phyloP scores from a whole-genome alignment of 2,888 invertebrate genomes.

The Gastrophysa polygoni region DNA sequence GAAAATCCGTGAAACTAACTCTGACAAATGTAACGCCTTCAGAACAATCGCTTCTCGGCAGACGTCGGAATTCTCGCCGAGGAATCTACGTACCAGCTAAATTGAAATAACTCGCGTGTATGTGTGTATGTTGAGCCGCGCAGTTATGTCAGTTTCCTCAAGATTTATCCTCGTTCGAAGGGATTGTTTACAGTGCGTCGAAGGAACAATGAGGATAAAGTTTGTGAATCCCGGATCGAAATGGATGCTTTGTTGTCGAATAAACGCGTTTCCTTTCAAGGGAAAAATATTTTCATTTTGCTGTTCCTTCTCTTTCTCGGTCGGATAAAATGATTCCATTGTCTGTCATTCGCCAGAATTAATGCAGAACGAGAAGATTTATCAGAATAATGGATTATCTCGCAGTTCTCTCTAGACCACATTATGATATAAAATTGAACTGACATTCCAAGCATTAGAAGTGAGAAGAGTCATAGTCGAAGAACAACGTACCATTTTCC shows the following conservation, averaged over 20 bases:
- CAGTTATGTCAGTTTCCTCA: constrained; percentile 27
- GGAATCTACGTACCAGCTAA: constrained; percentile 27
- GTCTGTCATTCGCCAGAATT: too few relatives aligned
- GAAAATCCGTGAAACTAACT: constrained; percentile 39
- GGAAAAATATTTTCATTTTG: neutral
- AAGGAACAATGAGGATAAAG: constrained; percentile 35
- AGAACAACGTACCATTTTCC: too few relatives aligned
- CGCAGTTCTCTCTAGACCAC: too few relatives aligned
- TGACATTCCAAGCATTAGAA: too few relatives aligned
- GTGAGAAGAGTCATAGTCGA: too few relatives aligned
- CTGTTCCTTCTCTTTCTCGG: neutral
- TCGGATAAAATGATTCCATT: too few relatives aligned
- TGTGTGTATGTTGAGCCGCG: neutral
- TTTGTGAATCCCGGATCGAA: constrained; percentile 22
- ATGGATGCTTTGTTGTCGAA: constrained; percentile 1
- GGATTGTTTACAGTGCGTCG: constrained; percentile 30
- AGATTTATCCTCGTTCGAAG: constrained; percentile 32
- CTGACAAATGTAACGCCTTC: constrained; percentile 39
- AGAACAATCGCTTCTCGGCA: constrained; percentile 28
- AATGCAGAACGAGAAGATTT: too few relatives aligned
- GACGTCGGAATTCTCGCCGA: constrained; percentile 30
- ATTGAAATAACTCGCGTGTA: constrained; percentile 33
- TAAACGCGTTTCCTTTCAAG: neutral
- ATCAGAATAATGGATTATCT: too few relatives aligned
- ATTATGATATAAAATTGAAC: too few relatives aligned